Conservation (phyloP, 2,797 vertebrate genomes). For the Tarsius wallacei region DNA sequence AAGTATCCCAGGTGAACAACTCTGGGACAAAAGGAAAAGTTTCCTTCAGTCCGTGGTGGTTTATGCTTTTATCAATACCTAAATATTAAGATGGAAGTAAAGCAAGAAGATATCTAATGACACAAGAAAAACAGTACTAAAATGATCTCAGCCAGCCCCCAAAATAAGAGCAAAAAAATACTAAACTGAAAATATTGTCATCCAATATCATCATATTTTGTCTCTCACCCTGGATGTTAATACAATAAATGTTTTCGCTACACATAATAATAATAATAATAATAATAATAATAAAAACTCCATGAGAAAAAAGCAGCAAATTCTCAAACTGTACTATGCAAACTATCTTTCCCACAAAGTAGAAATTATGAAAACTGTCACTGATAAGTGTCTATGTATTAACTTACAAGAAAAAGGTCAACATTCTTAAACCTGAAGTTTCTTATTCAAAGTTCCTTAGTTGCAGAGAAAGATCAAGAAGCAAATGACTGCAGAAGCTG, state of each 20-base stretch:
- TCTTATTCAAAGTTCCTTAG: neutral
- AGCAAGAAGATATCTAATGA: neutral
- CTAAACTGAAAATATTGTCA: neutral
- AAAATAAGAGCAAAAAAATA: slow-evolving; percentile 38
- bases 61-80: neutral
- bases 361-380: slow-evolving; percentile 7
- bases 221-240: neutral
- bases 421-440: neutral
- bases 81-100: neutral
- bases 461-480: neutral
- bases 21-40: neutral
- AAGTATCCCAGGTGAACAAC: no score
- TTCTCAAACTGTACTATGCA: neutral
- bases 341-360: neutral
- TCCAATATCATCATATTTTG: neutral
- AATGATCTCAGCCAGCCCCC: neutral
- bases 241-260: neutral
- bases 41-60: neutral
- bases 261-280: neutral
- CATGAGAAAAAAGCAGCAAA: neutral
- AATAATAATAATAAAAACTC: neutral
- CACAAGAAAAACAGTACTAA: slow-evolving; percentile 46
- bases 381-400: neutral
- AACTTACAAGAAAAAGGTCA: neutral
- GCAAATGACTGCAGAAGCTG: neutral